These are phyloP conservation scores for Drosophila eohydei DNA, from an alignment of 2,888 invertebrate genomes.

Conservation along the genomic window DNA sequence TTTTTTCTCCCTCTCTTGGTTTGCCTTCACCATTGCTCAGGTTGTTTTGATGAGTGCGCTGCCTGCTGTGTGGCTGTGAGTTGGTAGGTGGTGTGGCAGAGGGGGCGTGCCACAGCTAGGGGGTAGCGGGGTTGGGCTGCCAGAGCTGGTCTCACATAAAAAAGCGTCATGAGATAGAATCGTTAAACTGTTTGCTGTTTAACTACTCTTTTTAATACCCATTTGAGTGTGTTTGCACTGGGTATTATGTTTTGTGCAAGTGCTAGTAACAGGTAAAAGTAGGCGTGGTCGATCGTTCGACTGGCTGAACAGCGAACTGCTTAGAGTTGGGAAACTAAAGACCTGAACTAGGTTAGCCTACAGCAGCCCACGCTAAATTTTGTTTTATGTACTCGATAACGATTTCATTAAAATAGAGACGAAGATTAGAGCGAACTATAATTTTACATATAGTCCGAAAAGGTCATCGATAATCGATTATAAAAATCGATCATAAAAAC, in stretches of 20 bases:
- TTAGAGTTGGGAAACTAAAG: background rate
- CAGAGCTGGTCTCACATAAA: conserved; percentile 53
- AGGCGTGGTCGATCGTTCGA: background rate
- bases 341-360: background rate
- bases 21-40: conserved; percentile 42
- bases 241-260: background rate
- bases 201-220: conserved; percentile 24
- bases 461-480: no score
- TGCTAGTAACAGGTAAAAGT: background rate
- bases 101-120: background rate
- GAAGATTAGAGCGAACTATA: no score
- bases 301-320: no score
- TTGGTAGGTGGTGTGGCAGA: conserved; percentile 5
- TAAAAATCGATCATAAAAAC: no score
- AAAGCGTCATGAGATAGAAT: conserved; percentile 65
- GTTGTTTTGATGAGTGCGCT: conserved; percentile 41
- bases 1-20: conserved; percentile 9
- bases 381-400: no score
- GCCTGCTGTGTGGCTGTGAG: conserved; percentile 9
- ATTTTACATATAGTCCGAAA: no score
- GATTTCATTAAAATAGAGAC: no score
- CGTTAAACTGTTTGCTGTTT: conserved; percentile 55
- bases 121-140: background rate
- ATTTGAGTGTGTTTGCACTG: background rate
- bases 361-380: background rate